A percentile compares a stretch with the other conserved stretches of the same genome.
Evolutionary conservation across 2,113 vertebrate genomes (phyloP).

Genomic region (Aegithalos caudatus): DNA sequence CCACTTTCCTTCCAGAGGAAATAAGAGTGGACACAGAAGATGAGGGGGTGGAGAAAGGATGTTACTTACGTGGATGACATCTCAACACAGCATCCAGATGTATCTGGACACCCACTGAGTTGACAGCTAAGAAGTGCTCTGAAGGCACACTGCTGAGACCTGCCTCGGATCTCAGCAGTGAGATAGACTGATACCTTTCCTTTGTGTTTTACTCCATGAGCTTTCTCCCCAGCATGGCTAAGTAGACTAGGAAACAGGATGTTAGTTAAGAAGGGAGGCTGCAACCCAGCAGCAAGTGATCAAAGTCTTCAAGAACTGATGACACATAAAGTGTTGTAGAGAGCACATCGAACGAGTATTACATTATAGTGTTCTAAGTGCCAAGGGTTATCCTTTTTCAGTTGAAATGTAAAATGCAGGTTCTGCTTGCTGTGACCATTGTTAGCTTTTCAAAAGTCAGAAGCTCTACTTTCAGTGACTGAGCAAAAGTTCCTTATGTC

Average conservation of each 20-base stretch:
- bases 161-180: neutral
- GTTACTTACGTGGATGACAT: neutral
- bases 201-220: neutral
- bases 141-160: neutral
- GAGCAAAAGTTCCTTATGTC: neutral
- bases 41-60: neutral
- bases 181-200: neutral
- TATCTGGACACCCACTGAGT: neutral
- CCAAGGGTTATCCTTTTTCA: neutral
- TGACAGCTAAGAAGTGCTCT: neutral
- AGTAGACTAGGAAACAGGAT: neutral
- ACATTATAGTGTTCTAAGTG: neutral
- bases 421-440: neutral
- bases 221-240: neutral
- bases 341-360: neutral
- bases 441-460: neutral
- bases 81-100: neutral
- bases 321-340: neutral
- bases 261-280: neutral
- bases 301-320: neutral
- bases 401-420: neutral
- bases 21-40: neutral
- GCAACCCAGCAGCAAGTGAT: neutral
- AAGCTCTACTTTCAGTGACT: neutral
- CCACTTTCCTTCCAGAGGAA: neutral